These are phyloP conservation scores for Pontoporia blainvillei DNA, from an alignment of 2,113 vertebrate genomes.

Conservation along the genomic window DNA sequence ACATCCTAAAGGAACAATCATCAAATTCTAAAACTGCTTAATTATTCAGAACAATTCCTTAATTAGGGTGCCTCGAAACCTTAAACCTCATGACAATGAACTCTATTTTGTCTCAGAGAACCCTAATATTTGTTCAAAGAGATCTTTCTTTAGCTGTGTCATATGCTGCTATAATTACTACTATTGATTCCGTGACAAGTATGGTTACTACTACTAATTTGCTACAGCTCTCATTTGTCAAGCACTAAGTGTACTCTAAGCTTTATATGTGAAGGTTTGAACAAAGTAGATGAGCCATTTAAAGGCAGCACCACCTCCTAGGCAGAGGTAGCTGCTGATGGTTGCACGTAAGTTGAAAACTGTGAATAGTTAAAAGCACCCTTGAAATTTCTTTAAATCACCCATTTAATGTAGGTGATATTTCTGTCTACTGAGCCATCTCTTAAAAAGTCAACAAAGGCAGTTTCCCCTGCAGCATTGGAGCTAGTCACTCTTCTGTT, in stretches of 20 bases:
- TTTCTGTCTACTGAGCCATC: background rate
- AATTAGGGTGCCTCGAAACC: background rate
- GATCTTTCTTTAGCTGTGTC: background rate
- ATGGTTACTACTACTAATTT: background rate
- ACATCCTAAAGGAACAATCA: conserved; percentile 1
- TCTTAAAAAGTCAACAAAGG: conserved; percentile 2
- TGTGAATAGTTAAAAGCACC: background rate
- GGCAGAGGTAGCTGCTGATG: background rate
- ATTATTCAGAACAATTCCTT: conserved; percentile 30
- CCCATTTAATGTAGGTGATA: background rate
- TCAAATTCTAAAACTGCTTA: conserved; percentile 8
- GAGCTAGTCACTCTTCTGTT: background rate
- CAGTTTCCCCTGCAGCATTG: background rate
- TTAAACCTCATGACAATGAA: background rate
- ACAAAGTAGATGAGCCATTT: background rate
- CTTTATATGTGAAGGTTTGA: background rate
- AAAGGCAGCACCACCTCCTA: background rate
- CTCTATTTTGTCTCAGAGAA: background rate
- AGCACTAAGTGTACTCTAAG: background rate
- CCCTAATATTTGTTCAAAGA: background rate
- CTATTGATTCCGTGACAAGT: background rate
- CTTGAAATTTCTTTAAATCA: background rate
- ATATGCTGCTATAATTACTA: background rate
- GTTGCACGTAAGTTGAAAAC: background rate
- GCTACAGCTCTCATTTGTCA: background rate